Percentiles rank a stretch among this genome's conserved stretches.
Evolutionary conservation across 2,797 vertebrate species (phyloP).

Genomic region (Uromys caudimaculatus): DNA sequence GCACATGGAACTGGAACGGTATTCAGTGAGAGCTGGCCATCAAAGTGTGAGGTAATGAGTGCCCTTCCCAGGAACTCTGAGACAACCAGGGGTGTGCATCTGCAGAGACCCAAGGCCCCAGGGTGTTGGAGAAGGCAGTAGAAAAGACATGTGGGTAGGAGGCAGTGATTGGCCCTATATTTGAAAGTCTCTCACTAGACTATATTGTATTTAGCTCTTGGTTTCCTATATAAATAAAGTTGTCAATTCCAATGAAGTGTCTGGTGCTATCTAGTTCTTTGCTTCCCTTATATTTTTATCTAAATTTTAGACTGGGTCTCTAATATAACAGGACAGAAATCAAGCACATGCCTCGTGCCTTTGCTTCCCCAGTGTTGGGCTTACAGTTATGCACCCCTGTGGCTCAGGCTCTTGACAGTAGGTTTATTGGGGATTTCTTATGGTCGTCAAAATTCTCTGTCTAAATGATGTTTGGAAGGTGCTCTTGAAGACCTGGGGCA

Average conservation of each 20-base stretch:
- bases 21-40: too few species aligned
- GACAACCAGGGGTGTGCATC: not conserved
- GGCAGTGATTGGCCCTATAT: accelerated
- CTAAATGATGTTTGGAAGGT: slow-evolving; percentile 29
- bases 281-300: not conserved
- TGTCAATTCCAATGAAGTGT: not conserved
- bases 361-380: not conserved
- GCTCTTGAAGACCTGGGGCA: not conserved
- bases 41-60: not conserved
- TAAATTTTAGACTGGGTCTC: not conserved
- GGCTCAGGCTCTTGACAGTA: not conserved
- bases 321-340: not conserved
- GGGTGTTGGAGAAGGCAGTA: not conserved
- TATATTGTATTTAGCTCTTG: not conserved
- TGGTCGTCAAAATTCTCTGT: not conserved
- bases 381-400: not conserved
- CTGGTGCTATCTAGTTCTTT: not conserved
- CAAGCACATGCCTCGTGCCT: too few species aligned
- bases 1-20: not conserved
- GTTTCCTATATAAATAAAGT: not conserved
- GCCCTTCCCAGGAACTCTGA: not conserved
- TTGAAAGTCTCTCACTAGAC: too few species aligned
- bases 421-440: not conserved
- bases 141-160: accelerated
- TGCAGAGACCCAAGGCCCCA: not conserved